Evolutionary conservation across 2,888 invertebrate genomes (phyloP), one percentile per base, ranked within the genome.

Genomic region (Cyclophora albipunctata): DNA sequence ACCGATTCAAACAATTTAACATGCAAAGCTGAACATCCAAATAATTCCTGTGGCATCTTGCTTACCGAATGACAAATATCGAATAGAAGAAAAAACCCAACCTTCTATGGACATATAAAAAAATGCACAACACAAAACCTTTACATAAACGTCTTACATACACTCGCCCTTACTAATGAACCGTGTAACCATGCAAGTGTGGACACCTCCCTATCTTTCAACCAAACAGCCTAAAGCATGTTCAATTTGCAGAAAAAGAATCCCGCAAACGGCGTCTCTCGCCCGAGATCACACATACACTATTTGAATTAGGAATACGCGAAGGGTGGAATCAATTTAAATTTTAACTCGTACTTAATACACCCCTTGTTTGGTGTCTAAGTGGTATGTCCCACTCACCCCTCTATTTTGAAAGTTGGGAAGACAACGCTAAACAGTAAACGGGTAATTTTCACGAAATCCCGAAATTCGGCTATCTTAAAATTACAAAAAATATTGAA

Each of bases 341-440:
- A 88, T 87, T 88, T 88, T 88, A 88, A 87, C 86, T 88, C 80
- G 78, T 79, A 85, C 86, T 88, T 87, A 88, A 87, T 87, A 86
- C 86, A 86, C 87, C 88, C 88, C 84, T 20, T 87, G 87, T 88
- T 87, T 86, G 85, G 87, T 84, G 82, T 88, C 83, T 88, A 88
- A 88, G 87, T 88, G 88, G 87, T 85, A 83, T 87, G 85, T 88
- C 87, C 75, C 74, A 79, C 78, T 72, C 86, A 84, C 88, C 87
- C 86, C 82, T 83, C 85, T 80, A 85, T 43, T 86, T 83, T 72
- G 71, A 75, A 81, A 84, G 85, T 84, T 81, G 73, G 68, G 78
- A 84, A 86, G 85, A 84, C 84, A 82, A 76, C 75, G 52, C 46
- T 45, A 45, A 20, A 20, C 20, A 20, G 20, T 20, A 20, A 20